Conservation (phyloP, 2,113 vertebrate genomes). For the Xenopus laevis region DNA sequence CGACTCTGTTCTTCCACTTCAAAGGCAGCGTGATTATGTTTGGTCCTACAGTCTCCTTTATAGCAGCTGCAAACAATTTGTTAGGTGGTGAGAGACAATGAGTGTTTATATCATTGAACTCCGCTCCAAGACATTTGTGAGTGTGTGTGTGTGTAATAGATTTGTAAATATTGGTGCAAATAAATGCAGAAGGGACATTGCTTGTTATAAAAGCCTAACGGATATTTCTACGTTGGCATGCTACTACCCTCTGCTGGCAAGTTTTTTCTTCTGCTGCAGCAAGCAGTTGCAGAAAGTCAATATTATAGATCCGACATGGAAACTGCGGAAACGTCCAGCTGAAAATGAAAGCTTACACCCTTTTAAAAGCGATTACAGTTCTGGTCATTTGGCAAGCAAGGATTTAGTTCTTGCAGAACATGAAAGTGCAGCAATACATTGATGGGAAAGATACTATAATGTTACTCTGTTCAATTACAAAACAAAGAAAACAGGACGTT, state of each 20-base stretch:
- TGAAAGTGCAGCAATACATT: too few relatives aligned
- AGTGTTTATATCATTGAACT: not conserved
- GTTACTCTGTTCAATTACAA: too few relatives aligned
- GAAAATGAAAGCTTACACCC: not conserved
- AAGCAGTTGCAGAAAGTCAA: not conserved
- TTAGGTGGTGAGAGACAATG: conserved; percentile 4
- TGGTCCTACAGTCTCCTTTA: not conserved
- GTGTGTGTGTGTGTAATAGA: conserved; percentile 2
- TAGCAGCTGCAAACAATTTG: conserved; percentile 4
- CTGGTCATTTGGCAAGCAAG: not conserved
- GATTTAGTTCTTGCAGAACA: not conserved
- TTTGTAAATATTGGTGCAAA: conserved; percentile 30
- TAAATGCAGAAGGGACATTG: not conserved
- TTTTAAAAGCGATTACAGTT: not conserved
- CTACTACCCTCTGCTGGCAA: conserved; percentile 28
- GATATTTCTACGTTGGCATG: not conserved
- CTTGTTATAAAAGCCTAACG: not conserved
- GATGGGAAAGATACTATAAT: too few relatives aligned
- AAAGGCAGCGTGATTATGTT: not conserved
- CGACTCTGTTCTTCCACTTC: not conserved
- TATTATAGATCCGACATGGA: conserved; percentile 6
- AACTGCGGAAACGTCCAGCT: not conserved
- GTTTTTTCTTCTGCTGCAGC: not conserved
- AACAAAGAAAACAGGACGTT: too few relatives aligned
- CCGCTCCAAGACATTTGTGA: not conserved